Base-by-base conservation (phyloP, 37 sponge, comb jelly and placozoan genomes). In the Ianthella basta region DNA sequence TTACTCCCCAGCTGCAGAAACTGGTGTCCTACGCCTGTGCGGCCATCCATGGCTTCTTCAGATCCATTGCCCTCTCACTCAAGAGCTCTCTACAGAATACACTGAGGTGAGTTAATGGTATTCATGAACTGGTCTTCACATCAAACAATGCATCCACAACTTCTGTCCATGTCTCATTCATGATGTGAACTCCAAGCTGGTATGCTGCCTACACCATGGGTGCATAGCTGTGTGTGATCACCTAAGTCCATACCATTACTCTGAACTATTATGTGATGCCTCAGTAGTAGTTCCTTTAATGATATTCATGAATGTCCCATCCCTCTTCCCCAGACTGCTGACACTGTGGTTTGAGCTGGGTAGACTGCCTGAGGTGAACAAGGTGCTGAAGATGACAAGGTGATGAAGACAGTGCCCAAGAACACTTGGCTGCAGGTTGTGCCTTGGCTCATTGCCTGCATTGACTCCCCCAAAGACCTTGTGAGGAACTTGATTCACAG, bases 271-370 rank as follows among this genome's bases (percentile, higher is more conserved):
- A n/a, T n/a, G n/a, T n/a, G n/a, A n/a, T n/a, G n/a, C n/a, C n/a
- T n/a, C n/a, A n/a, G n/a, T n/a, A n/a, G 8, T 8, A 44, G 50
- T 8, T 44, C 50, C 8, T 10, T 3, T 44, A 44, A 3, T 44
- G 50, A 44, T 44, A 44, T 44, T 44, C n/a, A n/a, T 44, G 50
- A 44, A 8, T 44, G 50, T n/a, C n/a, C 50, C 50, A 10, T 3
- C 50, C 25, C 36, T 55, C 59, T 37, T 79, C 36, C 29, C 20
- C 86, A 93, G 95, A 24, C 82, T 98, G 64, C 91, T 98, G 44
- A 98, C 99, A 0, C 86, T 98, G 41, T 98, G 99, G 96, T 98
- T 98, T 82, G 93, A 94, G 79, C 92, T 91, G 65, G 99, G 97
- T 15, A 86, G 92, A 63, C 55, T 83, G 34, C 57, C 80, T 34